Evolutionary conservation across 2,888 invertebrate genomes (phyloP), one percentile per base, ranked within the genome.

Genomic region (Thecophora atra): DNA sequence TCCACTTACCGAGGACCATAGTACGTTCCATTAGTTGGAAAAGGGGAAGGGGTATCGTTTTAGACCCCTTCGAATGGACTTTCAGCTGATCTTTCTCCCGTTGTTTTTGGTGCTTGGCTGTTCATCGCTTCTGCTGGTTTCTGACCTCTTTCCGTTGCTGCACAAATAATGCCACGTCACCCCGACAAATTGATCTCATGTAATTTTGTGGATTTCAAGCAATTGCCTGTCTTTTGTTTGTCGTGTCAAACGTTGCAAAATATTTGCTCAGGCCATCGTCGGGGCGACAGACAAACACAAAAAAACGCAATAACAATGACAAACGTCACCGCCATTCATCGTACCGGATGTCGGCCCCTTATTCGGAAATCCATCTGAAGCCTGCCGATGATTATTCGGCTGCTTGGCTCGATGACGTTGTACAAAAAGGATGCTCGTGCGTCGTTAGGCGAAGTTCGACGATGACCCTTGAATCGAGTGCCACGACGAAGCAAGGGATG

Each of bases 161-260:
- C n/a, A 13, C 15, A 28, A 58, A 28, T 58, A 28, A 58, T 63
- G 21, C 47, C 30, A 52, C 54, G 37, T 67, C 67, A 56, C 54
- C 24, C 28, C 54, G 67, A 67, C 67, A 67, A 67, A 67, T 67
- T 67, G 67, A 52, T 54, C 67, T 54, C 67, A 37, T 67, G 30
- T 21, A 8, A 66, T 37, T 58, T 28, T 66, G 66, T 44, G 44
- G 44, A 42, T 47, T 64, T 64, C 42, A 47, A n/a, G 3, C 47
- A 64, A 64, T 26, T 64, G 64, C 64, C 13, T 28, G 47, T 1
- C 7, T 4, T 24, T 26, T 15, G 58, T 24, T 58, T 47, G 47
- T 15, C 47, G 17, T 47, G 47, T 47, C 47, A 47, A n/a, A 47
- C 47, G 47, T 47, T 47, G 47, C 47, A 47, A 47, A 47, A 47